A percentile compares a stretch with the other conserved stretches of the same genome.
Conservation (phyloP, 2,888 invertebrate species). For the Coleophora flavipennella region DNA sequence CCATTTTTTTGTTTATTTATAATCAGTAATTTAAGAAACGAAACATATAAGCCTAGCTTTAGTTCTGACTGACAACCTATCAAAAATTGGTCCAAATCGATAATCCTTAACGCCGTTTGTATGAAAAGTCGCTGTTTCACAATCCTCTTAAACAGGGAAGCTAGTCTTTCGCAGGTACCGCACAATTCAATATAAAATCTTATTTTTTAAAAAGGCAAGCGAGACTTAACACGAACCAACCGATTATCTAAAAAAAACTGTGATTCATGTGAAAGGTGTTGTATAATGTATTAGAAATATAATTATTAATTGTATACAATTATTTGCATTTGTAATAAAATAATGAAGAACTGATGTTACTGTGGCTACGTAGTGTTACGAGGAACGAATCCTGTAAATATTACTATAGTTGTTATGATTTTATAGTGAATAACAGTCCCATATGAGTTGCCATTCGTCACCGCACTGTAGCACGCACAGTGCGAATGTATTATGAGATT, state of each 20-base stretch:
- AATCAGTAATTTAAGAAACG: too few species aligned
- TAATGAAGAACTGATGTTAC: slow-evolving; percentile 31
- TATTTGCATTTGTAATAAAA: slow-evolving; percentile 36
- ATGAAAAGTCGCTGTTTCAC: too few species aligned
- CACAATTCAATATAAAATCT: too few species aligned
- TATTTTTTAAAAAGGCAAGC: not conserved
- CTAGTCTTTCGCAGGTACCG: too few species aligned
- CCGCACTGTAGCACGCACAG: slow-evolving; percentile 28
- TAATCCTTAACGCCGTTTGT: too few species aligned
- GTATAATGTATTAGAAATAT: slow-evolving; percentile 29
- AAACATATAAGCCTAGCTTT: too few species aligned
- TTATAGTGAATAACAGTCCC: slow-evolving; percentile 40
- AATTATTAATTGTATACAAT: slow-evolving; percentile 41
- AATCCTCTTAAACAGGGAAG: too few species aligned
- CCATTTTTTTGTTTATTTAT: too few species aligned
- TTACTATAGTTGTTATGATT: slow-evolving; percentile 32
- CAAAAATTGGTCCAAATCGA: too few species aligned
- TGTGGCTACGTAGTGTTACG: slow-evolving; percentile 20
- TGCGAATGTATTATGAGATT: slow-evolving; percentile 35
- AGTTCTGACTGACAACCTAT: too few species aligned
- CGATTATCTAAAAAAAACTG: slow-evolving; percentile 1
- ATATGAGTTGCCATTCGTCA: slow-evolving; percentile 46
- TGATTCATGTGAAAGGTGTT: slow-evolving; percentile 9
- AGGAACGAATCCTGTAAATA: slow-evolving; percentile 35
- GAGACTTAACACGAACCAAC: not conserved